A percentile compares a stretch with the other conserved stretches of the same genome.
Evolutionary conservation across 2,797 vertebrate genomes (phyloP).

Genomic region (Okamejei kenojei): DNA sequence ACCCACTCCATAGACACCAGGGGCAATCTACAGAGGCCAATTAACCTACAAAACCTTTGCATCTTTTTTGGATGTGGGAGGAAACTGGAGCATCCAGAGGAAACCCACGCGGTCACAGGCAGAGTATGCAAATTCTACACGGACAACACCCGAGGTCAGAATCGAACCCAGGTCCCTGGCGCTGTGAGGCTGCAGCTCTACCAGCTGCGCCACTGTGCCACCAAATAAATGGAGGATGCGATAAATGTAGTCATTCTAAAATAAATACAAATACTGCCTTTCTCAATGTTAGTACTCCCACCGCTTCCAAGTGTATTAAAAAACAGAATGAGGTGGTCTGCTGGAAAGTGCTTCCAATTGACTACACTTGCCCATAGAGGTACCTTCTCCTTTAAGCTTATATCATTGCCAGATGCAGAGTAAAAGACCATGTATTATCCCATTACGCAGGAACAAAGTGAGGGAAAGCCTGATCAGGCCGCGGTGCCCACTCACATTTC

Average conservation of each 20-base stretch:
- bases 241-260: neutral
- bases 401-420: slow-evolving; percentile 60
- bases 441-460: slow-evolving; percentile 81
- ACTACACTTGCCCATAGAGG: slow-evolving; percentile 1
- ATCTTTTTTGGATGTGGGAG: too few species aligned
- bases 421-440: slow-evolving; percentile 89
- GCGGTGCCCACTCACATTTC: slow-evolving; percentile 58
- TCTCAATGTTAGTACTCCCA: neutral
- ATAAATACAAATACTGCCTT: neutral
- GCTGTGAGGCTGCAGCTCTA: too few species aligned
- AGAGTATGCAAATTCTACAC: too few species aligned
- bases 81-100: too few species aligned
- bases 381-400: slow-evolving; percentile 33
- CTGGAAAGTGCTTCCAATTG: slow-evolving; percentile 21
- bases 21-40: too few species aligned
- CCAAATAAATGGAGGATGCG: neutral
- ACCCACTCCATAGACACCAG: too few species aligned
- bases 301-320: neutral
- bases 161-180: too few species aligned
- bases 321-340: neutral
- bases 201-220: too few species aligned
- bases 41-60: too few species aligned
- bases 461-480: slow-evolving; percentile 53
- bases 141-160: too few species aligned
- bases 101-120: too few species aligned